These are phyloP conservation scores for Acanthosoma haemorrhoidale DNA, from an alignment of 2,888 invertebrate species.

Conservation along the genomic window DNA sequence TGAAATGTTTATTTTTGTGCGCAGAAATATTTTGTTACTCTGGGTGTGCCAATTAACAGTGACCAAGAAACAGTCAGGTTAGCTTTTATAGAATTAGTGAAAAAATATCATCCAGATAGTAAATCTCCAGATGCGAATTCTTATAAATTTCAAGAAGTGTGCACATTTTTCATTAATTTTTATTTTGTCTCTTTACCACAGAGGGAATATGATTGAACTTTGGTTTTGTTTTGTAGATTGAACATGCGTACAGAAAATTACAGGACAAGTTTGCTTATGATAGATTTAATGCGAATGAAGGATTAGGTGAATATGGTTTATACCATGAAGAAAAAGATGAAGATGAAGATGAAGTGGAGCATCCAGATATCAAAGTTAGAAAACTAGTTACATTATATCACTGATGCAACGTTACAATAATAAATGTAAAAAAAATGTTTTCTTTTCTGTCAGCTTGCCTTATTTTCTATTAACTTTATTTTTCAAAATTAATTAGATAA, in stretches of 20 bases:
- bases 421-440: not conserved
- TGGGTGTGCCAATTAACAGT: conserved; percentile 62
- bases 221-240: conserved; percentile 49
- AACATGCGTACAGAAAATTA: conserved; percentile 67
- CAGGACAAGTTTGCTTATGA: conserved; percentile 62
- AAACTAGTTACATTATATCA: not conserved
- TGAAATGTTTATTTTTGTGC: not conserved
- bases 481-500: too few species aligned
- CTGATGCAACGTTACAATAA: too few species aligned
- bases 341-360: conserved; percentile 50
- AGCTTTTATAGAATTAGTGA: conserved; percentile 70
- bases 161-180: not conserved
- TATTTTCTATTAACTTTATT: too few species aligned
- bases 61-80: conserved; percentile 66
- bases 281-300: conserved; percentile 50
- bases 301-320: conserved; percentile 46
- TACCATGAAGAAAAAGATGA: conserved; percentile 44
- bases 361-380: conserved; percentile 60
- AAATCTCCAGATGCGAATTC: conserved; percentile 63
- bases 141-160: conserved; percentile 65
- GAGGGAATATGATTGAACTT: not conserved
- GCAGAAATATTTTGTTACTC: conserved; percentile 62
- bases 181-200: not conserved
- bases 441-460: too few species aligned
- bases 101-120: conserved; percentile 80